Conservation (phyloP, 2,113 vertebrate species). For the Conger conger region DNA sequence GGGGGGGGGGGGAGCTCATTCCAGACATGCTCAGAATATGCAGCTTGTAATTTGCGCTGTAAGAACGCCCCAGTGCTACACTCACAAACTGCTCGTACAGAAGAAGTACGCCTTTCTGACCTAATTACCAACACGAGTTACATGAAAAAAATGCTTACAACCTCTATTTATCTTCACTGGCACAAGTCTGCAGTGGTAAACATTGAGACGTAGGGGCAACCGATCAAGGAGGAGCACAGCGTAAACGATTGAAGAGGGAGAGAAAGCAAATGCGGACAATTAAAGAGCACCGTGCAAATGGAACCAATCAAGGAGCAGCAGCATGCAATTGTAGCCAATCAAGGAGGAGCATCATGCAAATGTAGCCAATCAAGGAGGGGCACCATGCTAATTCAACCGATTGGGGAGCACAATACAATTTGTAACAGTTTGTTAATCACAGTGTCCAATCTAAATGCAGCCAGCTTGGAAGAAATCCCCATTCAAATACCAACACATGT, state of each 20-base stretch:
- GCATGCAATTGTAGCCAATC: background rate
- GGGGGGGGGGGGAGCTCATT: background rate
- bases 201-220: background rate
- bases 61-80: background rate
- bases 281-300: too few species aligned
- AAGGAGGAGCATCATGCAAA: too few species aligned
- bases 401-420: too few species aligned
- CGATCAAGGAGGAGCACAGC: too few species aligned
- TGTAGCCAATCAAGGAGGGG: background rate
- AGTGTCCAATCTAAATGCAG: background rate
- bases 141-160: too few species aligned
- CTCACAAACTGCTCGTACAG: background rate
- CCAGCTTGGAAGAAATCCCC: background rate
- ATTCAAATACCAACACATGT: too few species aligned
- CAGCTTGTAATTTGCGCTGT: background rate
- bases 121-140: background rate
- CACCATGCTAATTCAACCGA: background rate
- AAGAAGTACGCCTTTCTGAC: background rate
- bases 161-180: background rate
- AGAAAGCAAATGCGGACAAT: too few species aligned
- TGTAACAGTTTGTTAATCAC: too few species aligned
- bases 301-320: background rate
- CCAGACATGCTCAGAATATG: background rate
- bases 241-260: background rate
- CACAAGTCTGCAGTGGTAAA: background rate